Conservation (phyloP, 2,888 invertebrate species). For the Hypolimnas misippus region DNA sequence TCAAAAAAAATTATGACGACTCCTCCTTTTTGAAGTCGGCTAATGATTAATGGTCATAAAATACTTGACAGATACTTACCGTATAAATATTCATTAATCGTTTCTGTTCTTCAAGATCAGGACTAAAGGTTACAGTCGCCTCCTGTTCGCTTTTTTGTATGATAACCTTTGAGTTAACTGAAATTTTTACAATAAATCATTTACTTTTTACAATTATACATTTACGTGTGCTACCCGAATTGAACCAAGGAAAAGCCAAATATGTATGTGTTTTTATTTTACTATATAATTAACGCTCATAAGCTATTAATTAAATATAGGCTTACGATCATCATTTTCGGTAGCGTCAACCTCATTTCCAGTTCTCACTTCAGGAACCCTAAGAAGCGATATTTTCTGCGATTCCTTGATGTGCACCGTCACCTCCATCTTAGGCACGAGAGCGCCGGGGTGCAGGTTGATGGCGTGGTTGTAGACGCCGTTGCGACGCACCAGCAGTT, state of each 20-base stretch:
- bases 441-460: conserved; percentile 87
- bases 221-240: too few relatives aligned
- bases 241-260: too few relatives aligned
- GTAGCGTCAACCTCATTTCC: conserved; percentile 86
- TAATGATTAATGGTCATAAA: too few relatives aligned
- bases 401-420: conserved; percentile 86
- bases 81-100: conserved; percentile 74
- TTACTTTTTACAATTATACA: too few relatives aligned
- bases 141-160: conserved; percentile 66
- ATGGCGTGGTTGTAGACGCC: conserved; percentile 88
- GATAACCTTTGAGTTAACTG: conserved; percentile 73
- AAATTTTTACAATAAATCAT: conserved; percentile 36
- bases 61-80: conserved; percentile 53
- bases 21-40: too few relatives aligned
- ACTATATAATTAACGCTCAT: too few relatives aligned
- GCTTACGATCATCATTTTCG: conserved; percentile 73
- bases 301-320: too few relatives aligned
- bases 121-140: conserved; percentile 84
- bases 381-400: conserved; percentile 83
- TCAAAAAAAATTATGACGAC: too few relatives aligned
- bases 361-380: conserved; percentile 86
- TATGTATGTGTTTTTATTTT: too few relatives aligned
- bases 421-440: conserved; percentile 86
- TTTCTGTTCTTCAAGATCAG: conserved; percentile 84
- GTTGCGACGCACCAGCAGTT: conserved; percentile 85